These are phyloP conservation scores for Phlogophora meticulosa DNA, from an alignment of 2,888 invertebrate species.

Conservation along the genomic window DNA sequence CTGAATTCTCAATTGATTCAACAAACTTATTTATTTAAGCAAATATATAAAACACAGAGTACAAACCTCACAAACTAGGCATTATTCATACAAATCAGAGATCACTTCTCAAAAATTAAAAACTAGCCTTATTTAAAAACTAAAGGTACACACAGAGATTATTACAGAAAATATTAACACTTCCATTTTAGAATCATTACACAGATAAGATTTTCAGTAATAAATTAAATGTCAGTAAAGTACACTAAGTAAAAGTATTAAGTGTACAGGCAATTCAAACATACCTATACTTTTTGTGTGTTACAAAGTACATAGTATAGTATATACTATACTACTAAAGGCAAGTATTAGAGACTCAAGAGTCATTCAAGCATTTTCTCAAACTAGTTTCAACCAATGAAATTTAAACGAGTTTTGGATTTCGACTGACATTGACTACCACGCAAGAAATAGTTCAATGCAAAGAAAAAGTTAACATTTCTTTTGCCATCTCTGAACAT, in stretches of 20 bases:
- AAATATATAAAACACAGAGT: too few relatives aligned
- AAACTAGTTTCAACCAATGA: too few relatives aligned
- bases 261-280: background rate
- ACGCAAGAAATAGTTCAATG: too few relatives aligned
- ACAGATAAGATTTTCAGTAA: background rate
- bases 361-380: too few relatives aligned
- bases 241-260: conserved; percentile 1
- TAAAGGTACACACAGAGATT: conserved; percentile 2
- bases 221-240: background rate
- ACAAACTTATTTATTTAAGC: too few relatives aligned
- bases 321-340: too few relatives aligned
- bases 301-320: too few relatives aligned
- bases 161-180: background rate
- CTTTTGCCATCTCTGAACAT: background rate
- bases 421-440: too few relatives aligned
- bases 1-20: too few relatives aligned
- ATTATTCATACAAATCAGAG: conserved; percentile 40
- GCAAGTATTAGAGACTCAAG: too few relatives aligned
- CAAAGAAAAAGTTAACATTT: too few relatives aligned
- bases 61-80: background rate
- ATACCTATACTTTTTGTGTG: background rate
- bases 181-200: background rate
- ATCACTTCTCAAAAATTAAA: conserved; percentile 36
- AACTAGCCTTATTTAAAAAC: conserved; percentile 17
- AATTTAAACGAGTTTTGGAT: too few relatives aligned